phyloP scores from a whole-genome alignment of 2,113 vertebrate genomes.

The Atrichornis clamosus region DNA sequence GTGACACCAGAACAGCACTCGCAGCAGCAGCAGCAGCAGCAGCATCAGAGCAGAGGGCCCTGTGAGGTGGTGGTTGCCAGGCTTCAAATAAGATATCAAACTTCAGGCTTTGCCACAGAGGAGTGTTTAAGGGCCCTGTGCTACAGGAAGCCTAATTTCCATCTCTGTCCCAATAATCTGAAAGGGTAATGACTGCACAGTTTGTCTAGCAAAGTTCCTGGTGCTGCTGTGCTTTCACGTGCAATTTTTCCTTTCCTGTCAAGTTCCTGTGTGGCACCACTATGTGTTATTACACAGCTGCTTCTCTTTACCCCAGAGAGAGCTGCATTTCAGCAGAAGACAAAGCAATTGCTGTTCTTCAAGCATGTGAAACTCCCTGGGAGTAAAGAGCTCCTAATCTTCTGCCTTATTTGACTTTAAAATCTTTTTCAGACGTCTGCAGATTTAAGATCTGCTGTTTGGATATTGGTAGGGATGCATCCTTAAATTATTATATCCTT shows the following conservation, averaged over 20 bases:
- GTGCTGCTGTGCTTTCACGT: not conserved
- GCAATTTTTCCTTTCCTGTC: constrained; percentile 18
- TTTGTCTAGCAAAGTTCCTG: not conserved
- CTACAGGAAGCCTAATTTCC: not conserved
- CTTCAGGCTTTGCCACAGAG: not conserved
- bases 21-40: not conserved
- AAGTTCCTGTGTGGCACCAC: not conserved
- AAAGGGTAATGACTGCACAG: not conserved
- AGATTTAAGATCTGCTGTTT: not conserved
- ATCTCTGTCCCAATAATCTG: not conserved
- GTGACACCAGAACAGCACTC: not conserved
- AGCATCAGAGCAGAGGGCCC: not conserved
- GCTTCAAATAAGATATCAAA: constrained; percentile 33
- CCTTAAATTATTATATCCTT: not conserved
- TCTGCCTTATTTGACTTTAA: constrained; percentile 41
- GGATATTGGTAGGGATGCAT: not conserved
- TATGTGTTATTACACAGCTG: constrained; percentile 26
- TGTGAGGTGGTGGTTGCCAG: not conserved
- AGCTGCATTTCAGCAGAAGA: constrained; percentile 23
- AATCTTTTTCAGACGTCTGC: constrained; percentile 12
- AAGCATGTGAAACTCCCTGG: not conserved
- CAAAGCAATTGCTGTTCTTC: constrained; percentile 30
- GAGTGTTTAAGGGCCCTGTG: not conserved
- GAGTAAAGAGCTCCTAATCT: constrained; percentile 6
- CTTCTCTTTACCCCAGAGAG: not conserved